phyloP scores from a whole-genome alignment of 1,140 invertebrate genomes.

The Lerema accius region DNA sequence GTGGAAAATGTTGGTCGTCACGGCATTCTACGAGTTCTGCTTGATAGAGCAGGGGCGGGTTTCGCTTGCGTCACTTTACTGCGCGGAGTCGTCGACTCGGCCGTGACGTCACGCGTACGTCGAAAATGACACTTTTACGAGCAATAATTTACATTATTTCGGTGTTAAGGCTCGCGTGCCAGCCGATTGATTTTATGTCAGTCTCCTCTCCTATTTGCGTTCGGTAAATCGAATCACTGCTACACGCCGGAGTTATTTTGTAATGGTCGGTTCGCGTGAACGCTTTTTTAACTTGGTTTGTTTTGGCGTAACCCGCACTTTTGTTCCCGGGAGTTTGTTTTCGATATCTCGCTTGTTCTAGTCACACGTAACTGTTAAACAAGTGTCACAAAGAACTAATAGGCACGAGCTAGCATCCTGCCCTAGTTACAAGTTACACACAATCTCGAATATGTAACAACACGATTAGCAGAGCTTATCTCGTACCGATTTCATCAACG shows the following conservation, averaged over 20 bases:
- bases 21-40: conserved; percentile 43
- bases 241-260: conserved; percentile 72
- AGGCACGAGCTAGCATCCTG: too few relatives aligned
- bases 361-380: too few relatives aligned
- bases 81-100: conserved; percentile 36
- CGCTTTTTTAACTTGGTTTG: conserved; percentile 46
- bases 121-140: conserved; percentile 80
- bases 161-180: conserved; percentile 76
- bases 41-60: conserved; percentile 38
- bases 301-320: conserved; percentile 26
- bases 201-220: conserved; percentile 72
- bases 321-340: conserved; percentile 30
- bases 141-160: conserved; percentile 79
- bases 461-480: too few relatives aligned
- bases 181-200: conserved; percentile 77
- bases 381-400: too few relatives aligned
- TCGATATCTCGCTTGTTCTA: conserved; percentile 12
- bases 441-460: too few relatives aligned
- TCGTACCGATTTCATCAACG: too few relatives aligned
- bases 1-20: conserved; percentile 17
- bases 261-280: conserved; percentile 75
- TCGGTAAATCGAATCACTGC: conserved; percentile 73
- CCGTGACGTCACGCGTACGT: conserved; percentile 71
- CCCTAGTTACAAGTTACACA: too few relatives aligned
- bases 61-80: conserved; percentile 36